Evolutionary conservation across 35 echinoderm and acorn worm species (phyloP), one percentile per base, ranked within the genome.

Genomic region (Diadema setosum): DNA sequence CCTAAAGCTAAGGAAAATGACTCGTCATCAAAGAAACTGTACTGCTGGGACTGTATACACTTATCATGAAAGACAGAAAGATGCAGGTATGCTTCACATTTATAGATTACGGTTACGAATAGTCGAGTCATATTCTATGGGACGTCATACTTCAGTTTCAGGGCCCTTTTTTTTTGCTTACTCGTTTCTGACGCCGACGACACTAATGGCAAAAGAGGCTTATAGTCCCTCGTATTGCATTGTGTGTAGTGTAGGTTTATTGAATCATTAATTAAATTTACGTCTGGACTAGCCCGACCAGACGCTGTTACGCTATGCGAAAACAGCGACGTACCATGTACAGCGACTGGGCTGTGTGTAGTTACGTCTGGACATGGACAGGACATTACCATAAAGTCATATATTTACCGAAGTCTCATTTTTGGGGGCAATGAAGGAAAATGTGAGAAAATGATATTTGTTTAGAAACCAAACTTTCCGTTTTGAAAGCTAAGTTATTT

Each of bases 11-110:
- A 67, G 12, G 3, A 95, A 69, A 76, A 97, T 97, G 95, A 97
- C 95, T 25, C 76, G 95, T 20, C 95, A 97, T 91, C 95, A 97
- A 64, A 86, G 95, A 75, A 97, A 97, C 87, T 89, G 87, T 40
- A 97, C 95, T 5, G 95, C 95, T 41, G 95, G 95, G 61, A 87
- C 87, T 40, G 95, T 97, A 24, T 97, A 97, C 45, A 97, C 91
- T 2, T 97, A 97, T 59, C 95, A 97, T 81, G 95, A 97, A 39
- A 80, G 95, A 45, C 73, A 97, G 52, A 97, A 94, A 90, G 95
- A 97, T 65, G 91, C 95, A 30, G 95, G 95, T 94, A 41, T 58
- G 69, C 3, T 41, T 33, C 59, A 36, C 5, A 29, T 24, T 76
- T 32, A 23, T 3, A 20, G 42, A 26, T 81, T 45, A 44, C 11